A percentile compares a stretch with the other conserved stretches of the same genome.
These are phyloP conservation scores for Oxycera nigricornis DNA, from an alignment of 2,888 invertebrate genomes.

Conservation along the genomic window DNA sequence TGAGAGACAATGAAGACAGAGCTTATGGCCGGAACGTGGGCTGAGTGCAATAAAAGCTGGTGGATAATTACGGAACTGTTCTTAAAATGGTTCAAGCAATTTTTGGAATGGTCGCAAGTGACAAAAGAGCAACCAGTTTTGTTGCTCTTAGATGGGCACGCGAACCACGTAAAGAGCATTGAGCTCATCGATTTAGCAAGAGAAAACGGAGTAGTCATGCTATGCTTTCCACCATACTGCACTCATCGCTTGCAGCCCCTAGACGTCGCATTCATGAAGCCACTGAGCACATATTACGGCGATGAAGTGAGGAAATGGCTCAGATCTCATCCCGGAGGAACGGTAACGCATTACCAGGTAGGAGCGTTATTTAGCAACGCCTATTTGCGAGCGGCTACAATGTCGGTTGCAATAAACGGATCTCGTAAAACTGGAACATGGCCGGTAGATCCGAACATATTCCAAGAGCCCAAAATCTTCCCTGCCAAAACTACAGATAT, in stretches of 20 bases:
- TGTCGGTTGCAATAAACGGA: constrained; percentile 20
- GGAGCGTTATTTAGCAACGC: constrained; percentile 34
- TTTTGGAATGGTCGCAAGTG: too few species aligned
- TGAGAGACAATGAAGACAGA: too few species aligned
- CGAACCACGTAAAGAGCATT: constrained; percentile 49
- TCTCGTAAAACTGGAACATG: constrained; percentile 39
- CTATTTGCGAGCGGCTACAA: constrained; percentile 23
- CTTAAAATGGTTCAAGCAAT: too few species aligned
- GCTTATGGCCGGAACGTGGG: too few species aligned
- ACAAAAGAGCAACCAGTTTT: too few species aligned
- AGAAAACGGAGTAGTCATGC: constrained; percentile 52
- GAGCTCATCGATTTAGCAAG: constrained; percentile 51
- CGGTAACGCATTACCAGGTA: constrained; percentile 39
- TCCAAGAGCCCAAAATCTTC: constrained; percentile 34
- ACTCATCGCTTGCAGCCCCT: too few species aligned
- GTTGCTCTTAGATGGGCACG: constrained; percentile 53
- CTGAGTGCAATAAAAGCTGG: too few species aligned
- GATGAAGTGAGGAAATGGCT: constrained; percentile 36
- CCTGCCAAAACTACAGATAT: constrained; percentile 28
- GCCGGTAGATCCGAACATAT: constrained; percentile 35
- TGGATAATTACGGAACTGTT: too few species aligned
- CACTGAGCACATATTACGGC: not conserved
- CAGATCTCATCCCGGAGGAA: constrained; percentile 38
- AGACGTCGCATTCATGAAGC: not conserved
- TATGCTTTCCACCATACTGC: constrained; percentile 46